Evolutionary conservation across 1,140 invertebrate genomes (phyloP), one percentile per base, ranked within the genome.

Genomic region (Ips nitidus): DNA sequence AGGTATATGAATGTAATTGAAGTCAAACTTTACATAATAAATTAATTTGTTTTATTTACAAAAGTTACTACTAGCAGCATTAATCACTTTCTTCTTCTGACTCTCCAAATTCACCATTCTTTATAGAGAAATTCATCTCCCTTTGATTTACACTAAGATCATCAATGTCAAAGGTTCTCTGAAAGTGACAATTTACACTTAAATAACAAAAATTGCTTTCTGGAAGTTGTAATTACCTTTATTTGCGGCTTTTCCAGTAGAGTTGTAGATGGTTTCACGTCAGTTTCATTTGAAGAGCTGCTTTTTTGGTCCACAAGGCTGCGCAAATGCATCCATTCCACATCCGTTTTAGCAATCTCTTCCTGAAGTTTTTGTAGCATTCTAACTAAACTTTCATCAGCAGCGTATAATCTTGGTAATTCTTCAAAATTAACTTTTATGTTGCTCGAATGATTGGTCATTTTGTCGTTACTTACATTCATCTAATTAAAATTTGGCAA

Each of bases 311-410:
- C 41, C 1, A 45, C 58, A 6, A 60, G 38, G 55, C 52, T 65
- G 42, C 55, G 45, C 37, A 73, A 57, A 57, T 73, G 68, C 41
- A 73, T 42, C 71, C 71, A 73, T 59, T 73, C 68, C 2, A 73
- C 36, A 37, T 67, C 67, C 2, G 71, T 73, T n/a, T 73, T 50
- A 36, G 57, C 70, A 8, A 73, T 73, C 64, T 73, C 71, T 38
- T 43, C 59, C 52, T 73, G 64, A 37, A 73, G 58, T 63, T 73
- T 73, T 40, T 66, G 47, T 41, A 73, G n/a, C 40, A 73, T n/a
- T 38, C n/a, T 41, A n/a, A 47, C 22, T 41, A 73, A 63, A 37
- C 58, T 58, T 52, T 59, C 41, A 53, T 70, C 71, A n/a, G 65
- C 52, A 22, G 22, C 22, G 22, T 22, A 22, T 22, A 22, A 22